Evolutionary conservation across 2,113 vertebrate genomes (phyloP), one percentile per base, ranked within the genome.

Genomic region (Bungarus multicinctus): DNA sequence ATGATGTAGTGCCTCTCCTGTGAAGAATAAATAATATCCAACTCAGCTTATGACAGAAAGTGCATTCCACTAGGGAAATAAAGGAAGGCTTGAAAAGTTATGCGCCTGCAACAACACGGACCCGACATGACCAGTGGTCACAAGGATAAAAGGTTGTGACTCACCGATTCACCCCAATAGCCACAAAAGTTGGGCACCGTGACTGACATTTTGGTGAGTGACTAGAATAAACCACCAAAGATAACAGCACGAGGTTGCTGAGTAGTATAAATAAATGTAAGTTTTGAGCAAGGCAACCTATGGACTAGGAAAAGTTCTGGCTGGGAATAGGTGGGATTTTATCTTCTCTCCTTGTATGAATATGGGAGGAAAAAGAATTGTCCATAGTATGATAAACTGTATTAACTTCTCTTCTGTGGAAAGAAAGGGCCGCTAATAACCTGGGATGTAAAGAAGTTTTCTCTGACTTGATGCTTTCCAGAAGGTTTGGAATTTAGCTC

Each of bases 151-250:
- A 90, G 92, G 74, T 88, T 93, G 89, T 93, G 92, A 90, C 92
- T 93, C 81, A 93, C 89, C 81, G 92, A 93, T 93, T 93, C 92
- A 93, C 92, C 92, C 92, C 92, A 93, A 93, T 85, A 93, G 92
- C 89, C 89, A 47, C 92, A 90, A 87, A 93, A 93, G 92, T 93
- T 93, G 92, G 92, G 89, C 85, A 93, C 81, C 92, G 89, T 93
- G 92, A 93, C 92, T 90, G 92, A 93, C 92, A 90, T 93, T 93
- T 93, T 47, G 64, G 89, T 4, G 55, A 93, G 89, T 93, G 92
- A 93, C 92, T 90, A 30, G 92, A 93, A 93, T 93, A 93, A 93
- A 93, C 92, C 47, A 57, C 55, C 25, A 87, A 86, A 90, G 88
- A 93, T 93, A 87, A 87, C 74, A 86, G 88, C 43, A 85, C 23